Percentiles rank a stretch among this genome's conserved stretches.
These are phyloP conservation scores for Heliocidaris erythrogramma DNA, from an alignment of 35 echinoderm and acorn worm genomes.

Conservation along the genomic window DNA sequence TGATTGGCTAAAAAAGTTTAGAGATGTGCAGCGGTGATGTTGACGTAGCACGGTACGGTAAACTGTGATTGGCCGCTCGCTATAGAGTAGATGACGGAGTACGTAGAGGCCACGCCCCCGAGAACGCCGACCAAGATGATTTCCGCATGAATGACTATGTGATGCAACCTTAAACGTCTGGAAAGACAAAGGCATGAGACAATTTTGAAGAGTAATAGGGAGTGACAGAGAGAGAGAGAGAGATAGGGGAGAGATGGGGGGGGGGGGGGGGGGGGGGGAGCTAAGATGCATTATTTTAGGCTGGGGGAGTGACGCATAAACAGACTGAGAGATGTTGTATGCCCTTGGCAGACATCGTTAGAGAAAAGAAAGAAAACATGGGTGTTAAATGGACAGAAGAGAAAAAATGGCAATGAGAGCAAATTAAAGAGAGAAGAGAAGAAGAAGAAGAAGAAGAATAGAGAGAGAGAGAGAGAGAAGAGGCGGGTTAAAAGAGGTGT, in stretches of 20 bases:
- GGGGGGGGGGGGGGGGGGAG: not conserved
- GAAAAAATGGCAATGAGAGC: no score
- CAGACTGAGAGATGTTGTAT: not conserved
- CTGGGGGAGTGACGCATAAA: not conserved
- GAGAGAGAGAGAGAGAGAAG: no score
- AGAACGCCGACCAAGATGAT: constrained; percentile 81
- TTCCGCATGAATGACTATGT: constrained; percentile 75
- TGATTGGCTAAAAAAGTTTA: constrained; percentile 11
- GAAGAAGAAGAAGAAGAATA: no score
- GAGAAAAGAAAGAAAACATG: no score
- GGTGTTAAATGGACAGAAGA: no score
- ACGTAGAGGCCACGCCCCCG: constrained; percentile 84
- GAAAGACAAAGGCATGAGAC: not conserved
- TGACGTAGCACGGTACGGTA: constrained; percentile 89
- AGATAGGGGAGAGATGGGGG: not conserved
- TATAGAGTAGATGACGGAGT: constrained; percentile 76
- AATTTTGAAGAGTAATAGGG: not conserved
- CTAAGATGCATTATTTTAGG: no score
- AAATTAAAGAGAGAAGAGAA: no score
- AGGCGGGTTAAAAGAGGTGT: no score
- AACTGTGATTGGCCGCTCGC: constrained; percentile 59
- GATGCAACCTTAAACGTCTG: constrained; percentile 64
- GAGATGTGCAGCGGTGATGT: constrained; percentile 63
- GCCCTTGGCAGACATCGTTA: no score
- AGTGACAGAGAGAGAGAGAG: not conserved